Conservation (phyloP, 2,888 invertebrate species). For the Falcaria lacertinaria region DNA sequence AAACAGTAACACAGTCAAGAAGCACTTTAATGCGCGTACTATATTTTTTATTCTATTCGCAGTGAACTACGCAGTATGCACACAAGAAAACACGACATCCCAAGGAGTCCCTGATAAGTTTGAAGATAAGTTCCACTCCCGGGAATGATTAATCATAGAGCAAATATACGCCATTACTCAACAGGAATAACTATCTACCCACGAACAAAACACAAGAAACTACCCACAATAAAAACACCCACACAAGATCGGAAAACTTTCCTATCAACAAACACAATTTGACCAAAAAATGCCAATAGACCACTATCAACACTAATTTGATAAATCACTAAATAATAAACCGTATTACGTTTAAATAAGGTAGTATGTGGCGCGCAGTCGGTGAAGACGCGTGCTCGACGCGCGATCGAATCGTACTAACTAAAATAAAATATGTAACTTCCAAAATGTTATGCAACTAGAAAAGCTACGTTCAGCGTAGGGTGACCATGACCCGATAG, state of each 20-base stretch:
- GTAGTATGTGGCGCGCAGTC: conserved; percentile 23
- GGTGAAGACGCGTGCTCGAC: conserved; percentile 37
- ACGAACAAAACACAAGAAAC: conserved; percentile 38
- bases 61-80: too few relatives aligned
- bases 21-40: too few relatives aligned
- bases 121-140: background rate
- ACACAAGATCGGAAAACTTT: conserved; percentile 35
- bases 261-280: conserved; percentile 3
- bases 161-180: conserved; percentile 22
- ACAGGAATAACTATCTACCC: conserved; percentile 34
- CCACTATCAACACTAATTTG: conserved; percentile 3
- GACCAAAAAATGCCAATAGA: conserved; percentile 5
- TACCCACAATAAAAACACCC: conserved; percentile 10
- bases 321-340: conserved; percentile 9
- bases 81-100: too few relatives aligned
- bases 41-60: too few relatives aligned
- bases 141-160: background rate
- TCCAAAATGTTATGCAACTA: conserved; percentile 70
- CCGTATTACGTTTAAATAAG: conserved; percentile 14
- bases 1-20: too few relatives aligned
- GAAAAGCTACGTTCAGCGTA: conserved; percentile 61
- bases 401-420: conserved; percentile 58
- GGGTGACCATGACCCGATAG: conserved; percentile 23
- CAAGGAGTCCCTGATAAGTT: too few relatives aligned
- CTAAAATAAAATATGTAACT: conserved; percentile 68